Conservation (phyloP, 2,113 vertebrate species). For the Anas platyrhynchos region DNA sequence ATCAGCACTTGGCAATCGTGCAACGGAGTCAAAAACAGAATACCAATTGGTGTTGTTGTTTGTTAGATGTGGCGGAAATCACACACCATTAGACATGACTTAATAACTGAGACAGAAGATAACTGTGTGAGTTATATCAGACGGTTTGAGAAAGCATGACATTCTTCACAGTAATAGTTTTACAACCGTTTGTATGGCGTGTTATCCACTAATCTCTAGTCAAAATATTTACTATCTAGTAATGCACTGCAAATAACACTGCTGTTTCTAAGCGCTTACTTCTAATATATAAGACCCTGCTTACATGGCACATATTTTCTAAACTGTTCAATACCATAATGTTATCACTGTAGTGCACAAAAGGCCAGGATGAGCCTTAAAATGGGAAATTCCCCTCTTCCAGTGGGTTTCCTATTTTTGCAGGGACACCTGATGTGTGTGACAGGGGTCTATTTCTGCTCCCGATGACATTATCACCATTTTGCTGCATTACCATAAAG, state of each 20-base stretch:
- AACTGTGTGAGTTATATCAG: background rate
- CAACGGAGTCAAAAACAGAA: background rate
- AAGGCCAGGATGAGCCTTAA: constrained; percentile 25
- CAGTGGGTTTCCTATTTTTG: constrained; percentile 24
- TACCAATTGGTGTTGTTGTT: background rate
- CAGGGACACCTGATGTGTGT: constrained; percentile 21
- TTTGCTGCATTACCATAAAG: constrained; percentile 71
- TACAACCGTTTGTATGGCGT: constrained; percentile 28
- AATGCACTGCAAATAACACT: constrained; percentile 55
- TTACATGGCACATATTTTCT: constrained; percentile 45
- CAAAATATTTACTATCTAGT: constrained; percentile 75
- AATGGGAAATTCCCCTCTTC: background rate
- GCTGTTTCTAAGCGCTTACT: constrained; percentile 18
- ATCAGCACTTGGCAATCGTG: background rate
- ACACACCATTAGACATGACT: background rate
- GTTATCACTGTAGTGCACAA: constrained; percentile 27
- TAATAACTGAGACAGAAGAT: background rate
- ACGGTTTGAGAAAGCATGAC: background rate
- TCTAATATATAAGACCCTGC: constrained; percentile 11
- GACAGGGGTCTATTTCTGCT: constrained; percentile 52
- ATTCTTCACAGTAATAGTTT: constrained; percentile 50
- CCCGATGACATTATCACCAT: constrained; percentile 56
- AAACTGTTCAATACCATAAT: background rate
- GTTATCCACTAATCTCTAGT: constrained; percentile 69
- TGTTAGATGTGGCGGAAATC: background rate